Evolutionary conservation across 2,113 vertebrate genomes (phyloP).

Genomic region (Dromas ardeola): DNA sequence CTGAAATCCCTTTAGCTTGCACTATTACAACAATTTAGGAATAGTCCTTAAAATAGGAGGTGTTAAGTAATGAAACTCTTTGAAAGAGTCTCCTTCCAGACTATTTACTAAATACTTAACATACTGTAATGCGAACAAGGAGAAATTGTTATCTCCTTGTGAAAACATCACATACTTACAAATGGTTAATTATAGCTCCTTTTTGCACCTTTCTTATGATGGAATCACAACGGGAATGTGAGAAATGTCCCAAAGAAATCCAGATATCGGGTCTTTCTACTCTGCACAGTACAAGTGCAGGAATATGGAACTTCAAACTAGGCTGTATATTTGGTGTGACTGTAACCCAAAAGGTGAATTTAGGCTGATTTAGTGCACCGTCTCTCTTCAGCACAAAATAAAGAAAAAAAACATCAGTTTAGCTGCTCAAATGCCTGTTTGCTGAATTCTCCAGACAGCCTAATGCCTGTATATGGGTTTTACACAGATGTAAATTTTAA

Average conservation of each 20-base stretch:
- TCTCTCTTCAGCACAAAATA: neutral
- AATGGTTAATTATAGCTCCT: neutral
- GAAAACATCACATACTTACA: conserved; percentile 9
- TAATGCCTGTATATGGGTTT: neutral
- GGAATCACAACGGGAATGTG: fast-evolving
- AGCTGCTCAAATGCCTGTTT: neutral
- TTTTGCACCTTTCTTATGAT: neutral
- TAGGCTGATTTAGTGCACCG: neutral
- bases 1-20: conserved; percentile 39
- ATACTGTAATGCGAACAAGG: neutral
- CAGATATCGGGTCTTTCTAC: neutral
- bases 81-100: neutral
- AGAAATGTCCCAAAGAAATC: conserved; percentile 1
- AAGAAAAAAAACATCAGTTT: neutral
- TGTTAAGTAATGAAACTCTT: neutral
- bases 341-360: neutral
- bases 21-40: neutral
- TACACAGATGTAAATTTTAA: neutral
- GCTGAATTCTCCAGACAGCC: neutral
- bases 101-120: conserved; percentile 39
- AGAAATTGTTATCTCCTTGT: neutral
- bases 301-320: neutral
- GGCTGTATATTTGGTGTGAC: neutral
- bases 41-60: neutral
- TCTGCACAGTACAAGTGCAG: neutral